Evolutionary conservation across 1,140 invertebrate genomes (phyloP), one percentile per base, ranked within the genome.

Genomic region (Philaenus spumarius): DNA sequence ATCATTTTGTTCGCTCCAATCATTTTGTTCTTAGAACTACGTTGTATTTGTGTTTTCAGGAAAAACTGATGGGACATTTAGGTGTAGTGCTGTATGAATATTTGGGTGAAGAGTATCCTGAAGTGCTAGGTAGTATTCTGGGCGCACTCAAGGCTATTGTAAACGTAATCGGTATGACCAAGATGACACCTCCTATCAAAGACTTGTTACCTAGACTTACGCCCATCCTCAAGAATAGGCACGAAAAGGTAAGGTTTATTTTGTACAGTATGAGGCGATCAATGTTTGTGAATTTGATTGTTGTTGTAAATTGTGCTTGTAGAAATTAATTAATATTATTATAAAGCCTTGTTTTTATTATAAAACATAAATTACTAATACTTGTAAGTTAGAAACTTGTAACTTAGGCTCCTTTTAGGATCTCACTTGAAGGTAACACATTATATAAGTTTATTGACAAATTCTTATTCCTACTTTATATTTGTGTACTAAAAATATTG

Each of bases 161-260:
- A 0, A 99, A 98, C 76, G 97, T 99, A 2, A 99, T 99, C 72
- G 96, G 97, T 67, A 99, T 99, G 97, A 98, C 95, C 0, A 99
- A 99, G 79, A 99, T 99, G 97, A 99, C 95, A 4, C 97, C 97
- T 4, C 97, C 97, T 2, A 99, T 99, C 61, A 99, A 99, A 79
- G 97, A 99, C 80, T 77, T 99, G 1, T 76, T 99, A 19, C 97
- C 97, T 0, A 80, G 97, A 61, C 76, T 99, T 1, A 99, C 97
- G 2, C 97, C 97, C 0, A 99, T 99, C 69, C 78, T 99, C 14
- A 99, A 99, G 73, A 95, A 93, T 75, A 81, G 82, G 65, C 82
- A 84, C 53, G 81, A 83, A 66, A 83, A 84, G 68, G 81, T 75
- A 59, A 65, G n/a, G n/a, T n/a, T n/a, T n/a, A n/a, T n/a, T n/a